Conservation (phyloP, 2,888 invertebrate genomes). For the Xiphydria camelus region DNA sequence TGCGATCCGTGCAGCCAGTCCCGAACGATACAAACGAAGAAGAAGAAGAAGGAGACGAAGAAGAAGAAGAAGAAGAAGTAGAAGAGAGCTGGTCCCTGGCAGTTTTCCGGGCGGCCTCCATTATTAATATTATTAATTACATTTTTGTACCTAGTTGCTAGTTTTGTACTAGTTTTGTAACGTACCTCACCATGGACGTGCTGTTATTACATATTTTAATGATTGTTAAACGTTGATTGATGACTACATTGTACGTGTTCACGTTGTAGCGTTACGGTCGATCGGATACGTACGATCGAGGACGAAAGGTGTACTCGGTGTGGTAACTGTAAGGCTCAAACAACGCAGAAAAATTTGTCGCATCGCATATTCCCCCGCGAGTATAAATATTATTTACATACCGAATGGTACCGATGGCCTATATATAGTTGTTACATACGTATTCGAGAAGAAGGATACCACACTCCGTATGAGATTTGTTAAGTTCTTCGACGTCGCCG, state of each 20-base stretch:
- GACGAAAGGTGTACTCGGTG: slow-evolving; percentile 31
- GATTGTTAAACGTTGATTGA: slow-evolving; percentile 46
- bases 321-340: slow-evolving; percentile 37
- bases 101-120: slow-evolving; percentile 48
- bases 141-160: slow-evolving; percentile 64
- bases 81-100: slow-evolving; percentile 43
- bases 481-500: neutral
- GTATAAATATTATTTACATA: neutral
- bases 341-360: slow-evolving; percentile 27
- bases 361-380: neutral
- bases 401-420: neutral
- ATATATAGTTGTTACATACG: no score
- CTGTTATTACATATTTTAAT: slow-evolving; percentile 54
- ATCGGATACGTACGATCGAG: slow-evolving; percentile 8
- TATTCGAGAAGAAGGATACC: slow-evolving; percentile 23
- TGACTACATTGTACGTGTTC: slow-evolving; percentile 28
- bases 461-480: slow-evolving; percentile 18
- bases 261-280: slow-evolving; percentile 24
- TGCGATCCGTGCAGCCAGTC: slow-evolving; percentile 8
- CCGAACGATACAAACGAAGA: slow-evolving; percentile 14
- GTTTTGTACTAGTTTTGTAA: slow-evolving; percentile 66
- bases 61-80: slow-evolving; percentile 11
- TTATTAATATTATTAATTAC: slow-evolving; percentile 51
- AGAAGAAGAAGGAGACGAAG: slow-evolving; percentile 12
- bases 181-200: slow-evolving; percentile 54